Evolutionary conservation across 2,113 vertebrate genomes (phyloP).

Genomic region (Bos javanicus): DNA sequence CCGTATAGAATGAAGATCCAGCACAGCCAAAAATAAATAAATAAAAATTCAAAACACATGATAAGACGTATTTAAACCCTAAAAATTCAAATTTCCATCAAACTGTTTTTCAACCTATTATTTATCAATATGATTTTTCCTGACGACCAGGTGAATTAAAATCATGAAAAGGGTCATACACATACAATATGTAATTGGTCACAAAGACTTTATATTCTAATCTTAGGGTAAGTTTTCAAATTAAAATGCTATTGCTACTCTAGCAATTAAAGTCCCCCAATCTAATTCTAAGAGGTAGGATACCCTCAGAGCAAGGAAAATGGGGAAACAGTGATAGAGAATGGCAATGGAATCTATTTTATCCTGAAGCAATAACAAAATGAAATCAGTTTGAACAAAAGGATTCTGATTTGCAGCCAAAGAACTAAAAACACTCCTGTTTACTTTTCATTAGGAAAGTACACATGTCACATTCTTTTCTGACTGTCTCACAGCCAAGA

Average conservation of each 20-base stretch:
- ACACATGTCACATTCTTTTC: slow-evolving; percentile 29
- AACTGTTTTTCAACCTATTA: neutral
- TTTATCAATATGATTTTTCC: slow-evolving; percentile 6
- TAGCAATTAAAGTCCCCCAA: neutral
- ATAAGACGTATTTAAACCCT: neutral
- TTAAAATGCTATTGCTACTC: neutral
- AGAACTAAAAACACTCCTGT: slow-evolving; percentile 43
- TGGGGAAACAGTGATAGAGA: neutral
- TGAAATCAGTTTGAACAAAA: slow-evolving; percentile 59
- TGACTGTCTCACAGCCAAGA: neutral
- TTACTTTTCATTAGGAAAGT: slow-evolving; percentile 54
- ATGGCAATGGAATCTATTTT: slow-evolving; percentile 49
- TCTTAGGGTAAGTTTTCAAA: neutral
- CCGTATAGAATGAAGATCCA: neutral
- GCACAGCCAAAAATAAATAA: neutral
- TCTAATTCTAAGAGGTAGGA: slow-evolving; percentile 47
- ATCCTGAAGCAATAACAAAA: slow-evolving; percentile 60
- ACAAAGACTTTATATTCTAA: neutral
- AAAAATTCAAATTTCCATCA: slow-evolving; percentile 32
- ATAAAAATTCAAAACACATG: neutral
- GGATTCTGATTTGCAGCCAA: slow-evolving; percentile 53
- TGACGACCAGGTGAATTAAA: neutral
- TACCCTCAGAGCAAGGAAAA: slow-evolving; percentile 26
- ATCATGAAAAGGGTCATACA: neutral
- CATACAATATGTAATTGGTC: neutral